Evolutionary conservation across 2,888 invertebrate genomes (phyloP).

Genomic region (Mayetiola destructor): DNA sequence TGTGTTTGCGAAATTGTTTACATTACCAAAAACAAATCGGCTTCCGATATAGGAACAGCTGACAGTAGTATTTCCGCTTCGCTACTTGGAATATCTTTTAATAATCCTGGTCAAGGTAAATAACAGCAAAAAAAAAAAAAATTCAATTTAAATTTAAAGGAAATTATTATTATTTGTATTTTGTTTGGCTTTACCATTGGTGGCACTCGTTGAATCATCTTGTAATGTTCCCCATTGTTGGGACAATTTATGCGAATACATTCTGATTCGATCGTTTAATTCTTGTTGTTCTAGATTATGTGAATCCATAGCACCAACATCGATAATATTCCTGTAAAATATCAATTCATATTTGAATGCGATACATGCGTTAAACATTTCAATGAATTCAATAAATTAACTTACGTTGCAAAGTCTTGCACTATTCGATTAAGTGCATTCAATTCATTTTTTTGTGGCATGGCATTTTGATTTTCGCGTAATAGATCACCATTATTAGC

Average conservation of each 20-base stretch:
- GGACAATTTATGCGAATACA: slow-evolving; percentile 46
- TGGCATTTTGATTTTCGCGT: slow-evolving; percentile 45
- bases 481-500: slow-evolving; percentile 56
- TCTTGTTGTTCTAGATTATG: slow-evolving; percentile 81
- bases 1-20: neutral
- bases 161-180: no score
- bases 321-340: slow-evolving; percentile 66
- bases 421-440: slow-evolving; percentile 78
- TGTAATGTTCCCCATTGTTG: slow-evolving; percentile 34
- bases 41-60: slow-evolving; percentile 42
- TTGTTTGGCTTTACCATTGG: slow-evolving; percentile 29
- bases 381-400: slow-evolving; percentile 22
- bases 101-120: no score
- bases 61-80: slow-evolving; percentile 46
- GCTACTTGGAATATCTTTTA: slow-evolving; percentile 60
- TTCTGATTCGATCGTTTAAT: slow-evolving; percentile 64
- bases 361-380: neutral
- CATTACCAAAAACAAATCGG: slow-evolving; percentile 57
- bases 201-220: slow-evolving; percentile 25
- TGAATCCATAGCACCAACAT: slow-evolving; percentile 81
- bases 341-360: slow-evolving; percentile 23
- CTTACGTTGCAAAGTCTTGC: slow-evolving; percentile 80
- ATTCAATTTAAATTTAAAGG: no score
- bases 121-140: no score
- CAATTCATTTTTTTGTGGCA: slow-evolving; percentile 76